Percentiles rank a stretch among this genome's conserved stretches.
These are phyloP conservation scores for Dascyllus trimaculatus DNA, from an alignment of 2,113 vertebrate genomes.

Conservation along the genomic window DNA sequence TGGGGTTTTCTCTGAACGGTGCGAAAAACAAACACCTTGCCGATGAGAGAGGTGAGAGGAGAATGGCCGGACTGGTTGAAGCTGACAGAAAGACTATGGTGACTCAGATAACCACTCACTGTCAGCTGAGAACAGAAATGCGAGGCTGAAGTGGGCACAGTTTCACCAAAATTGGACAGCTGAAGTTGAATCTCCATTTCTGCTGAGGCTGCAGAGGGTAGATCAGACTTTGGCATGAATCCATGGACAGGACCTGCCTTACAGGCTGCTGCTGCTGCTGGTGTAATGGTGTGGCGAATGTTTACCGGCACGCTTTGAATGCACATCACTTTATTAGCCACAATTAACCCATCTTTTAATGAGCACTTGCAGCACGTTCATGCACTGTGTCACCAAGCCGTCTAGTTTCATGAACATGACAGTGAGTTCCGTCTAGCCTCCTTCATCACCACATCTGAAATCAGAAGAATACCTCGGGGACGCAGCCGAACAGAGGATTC, in stretches of 20 bases:
- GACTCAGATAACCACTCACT: too few relatives aligned
- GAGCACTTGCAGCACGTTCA: not conserved
- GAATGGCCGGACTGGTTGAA: too few relatives aligned
- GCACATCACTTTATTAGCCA: not conserved
- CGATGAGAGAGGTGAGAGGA: too few relatives aligned
- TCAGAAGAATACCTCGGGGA: too few relatives aligned
- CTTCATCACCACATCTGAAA: too few relatives aligned
- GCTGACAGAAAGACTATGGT: too few relatives aligned
- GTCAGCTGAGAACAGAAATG: too few relatives aligned
- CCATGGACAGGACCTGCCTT: not conserved
- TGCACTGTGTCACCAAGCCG: not conserved
- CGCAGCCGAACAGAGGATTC: slow-evolving; percentile 12
- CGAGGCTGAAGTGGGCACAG: too few relatives aligned
- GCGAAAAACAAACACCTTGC: too few relatives aligned
- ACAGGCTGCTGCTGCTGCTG: not conserved
- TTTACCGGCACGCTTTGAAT: not conserved
- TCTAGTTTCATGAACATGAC: slow-evolving; percentile 22
- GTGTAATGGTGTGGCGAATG: not conserved
- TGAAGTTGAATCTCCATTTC: not conserved
- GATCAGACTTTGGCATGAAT: slow-evolving; percentile 2
- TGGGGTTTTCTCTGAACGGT: too few relatives aligned
- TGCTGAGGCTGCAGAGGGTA: not conserved
- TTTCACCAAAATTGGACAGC: not conserved
- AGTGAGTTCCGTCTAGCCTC: not conserved
- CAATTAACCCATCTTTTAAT: slow-evolving; percentile 14